Evolutionary conservation across 1,140 invertebrate species (phyloP).

Genomic region (Drosophila auraria): DNA sequence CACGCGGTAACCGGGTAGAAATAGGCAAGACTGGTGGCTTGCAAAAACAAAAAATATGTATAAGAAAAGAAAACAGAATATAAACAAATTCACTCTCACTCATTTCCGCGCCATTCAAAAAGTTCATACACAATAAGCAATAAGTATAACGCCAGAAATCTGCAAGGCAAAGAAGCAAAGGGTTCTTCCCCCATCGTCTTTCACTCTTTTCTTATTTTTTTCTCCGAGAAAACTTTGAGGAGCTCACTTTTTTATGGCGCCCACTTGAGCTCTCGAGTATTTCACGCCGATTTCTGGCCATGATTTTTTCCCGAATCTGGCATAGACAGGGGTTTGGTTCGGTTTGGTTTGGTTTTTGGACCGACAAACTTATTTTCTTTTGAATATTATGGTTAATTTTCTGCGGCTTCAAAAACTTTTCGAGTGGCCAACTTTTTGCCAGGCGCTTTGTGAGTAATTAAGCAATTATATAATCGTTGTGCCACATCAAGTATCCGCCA

Average conservation of each 20-base stretch:
- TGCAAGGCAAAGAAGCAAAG: conserved; percentile 49
- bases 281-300: conserved; percentile 73
- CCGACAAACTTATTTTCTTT: conserved; percentile 53
- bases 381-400: conserved; percentile 63
- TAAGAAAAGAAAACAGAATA: conserved; percentile 9
- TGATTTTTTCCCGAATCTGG: conserved; percentile 37
- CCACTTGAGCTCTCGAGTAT: conserved; percentile 68
- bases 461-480: conserved; percentile 63
- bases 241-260: conserved; percentile 44
- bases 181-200: conserved; percentile 25
- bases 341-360: conserved; percentile 16
- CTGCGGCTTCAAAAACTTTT: conserved; percentile 37
- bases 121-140: conserved; percentile 68
- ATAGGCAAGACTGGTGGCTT: conserved; percentile 28
- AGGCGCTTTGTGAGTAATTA: conserved; percentile 60
- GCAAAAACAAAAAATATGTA: not conserved
- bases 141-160: conserved; percentile 60
- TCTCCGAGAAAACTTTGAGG: conserved; percentile 44
- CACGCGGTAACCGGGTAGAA: not conserved
- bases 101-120: conserved; percentile 40
- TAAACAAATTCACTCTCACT: conserved; percentile 30
- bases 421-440: conserved; percentile 41
- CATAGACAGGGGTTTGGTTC: conserved; percentile 35
- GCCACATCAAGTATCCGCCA: conserved; percentile 46
- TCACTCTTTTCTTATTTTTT: not conserved